A percentile compares a stretch with the other conserved stretches of the same genome.
phyloP scores from a whole-genome alignment of 2,113 vertebrate species.

The Macquaria ambigua region DNA sequence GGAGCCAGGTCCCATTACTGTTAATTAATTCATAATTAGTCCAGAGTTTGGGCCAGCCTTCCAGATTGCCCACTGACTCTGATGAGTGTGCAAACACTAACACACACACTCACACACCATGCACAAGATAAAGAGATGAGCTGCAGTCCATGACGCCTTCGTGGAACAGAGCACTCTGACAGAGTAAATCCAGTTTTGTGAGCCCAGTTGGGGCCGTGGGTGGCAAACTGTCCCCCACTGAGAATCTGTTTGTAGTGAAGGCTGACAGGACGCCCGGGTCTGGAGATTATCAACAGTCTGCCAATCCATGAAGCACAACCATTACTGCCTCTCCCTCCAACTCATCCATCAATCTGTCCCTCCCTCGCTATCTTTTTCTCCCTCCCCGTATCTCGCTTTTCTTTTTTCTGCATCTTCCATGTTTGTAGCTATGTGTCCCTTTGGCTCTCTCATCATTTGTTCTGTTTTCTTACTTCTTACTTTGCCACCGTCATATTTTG shows the following conservation, averaged over 20 bases:
- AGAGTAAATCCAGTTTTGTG: constrained; percentile 37
- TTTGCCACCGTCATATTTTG: background rate
- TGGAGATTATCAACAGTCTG: constrained; percentile 62
- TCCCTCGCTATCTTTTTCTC: background rate
- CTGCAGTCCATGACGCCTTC: background rate
- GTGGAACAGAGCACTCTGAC: background rate
- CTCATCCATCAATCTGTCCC: constrained; percentile 61
- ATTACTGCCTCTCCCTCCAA: constrained; percentile 40
- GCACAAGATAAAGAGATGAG: constrained; percentile 7
- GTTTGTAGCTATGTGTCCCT: background rate
- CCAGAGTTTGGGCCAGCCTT: background rate
- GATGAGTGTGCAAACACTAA: background rate
- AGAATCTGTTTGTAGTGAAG: constrained; percentile 22
- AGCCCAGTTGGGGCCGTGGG: constrained; percentile 13
- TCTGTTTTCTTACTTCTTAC: background rate
- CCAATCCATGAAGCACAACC: constrained; percentile 50
- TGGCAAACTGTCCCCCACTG: constrained; percentile 38
- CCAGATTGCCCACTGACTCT: background rate
- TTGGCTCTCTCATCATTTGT: background rate
- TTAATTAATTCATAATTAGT: constrained; percentile 19
- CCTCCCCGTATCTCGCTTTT: background rate
- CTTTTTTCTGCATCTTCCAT: background rate
- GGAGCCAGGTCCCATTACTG: background rate
- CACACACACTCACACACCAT: background rate
- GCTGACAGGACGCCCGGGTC: constrained; percentile 41